Conservation (phyloP, 2,888 invertebrate species). For the Vannuccia rotundouncinata region DNA sequence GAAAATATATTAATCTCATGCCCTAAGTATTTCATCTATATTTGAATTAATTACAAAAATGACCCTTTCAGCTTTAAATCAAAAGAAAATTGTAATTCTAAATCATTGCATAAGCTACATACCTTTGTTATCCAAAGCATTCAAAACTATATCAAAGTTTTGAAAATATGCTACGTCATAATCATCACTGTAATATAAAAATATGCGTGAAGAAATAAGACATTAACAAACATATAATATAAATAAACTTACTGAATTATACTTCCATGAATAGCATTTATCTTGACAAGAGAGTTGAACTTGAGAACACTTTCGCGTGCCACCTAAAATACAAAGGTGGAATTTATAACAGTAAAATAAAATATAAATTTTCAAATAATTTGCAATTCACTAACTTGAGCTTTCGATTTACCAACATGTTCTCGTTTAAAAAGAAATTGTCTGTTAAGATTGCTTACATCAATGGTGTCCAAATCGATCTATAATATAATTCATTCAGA, state of each 20-base stretch:
- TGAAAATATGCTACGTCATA: constrained; percentile 86
- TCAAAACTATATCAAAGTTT: constrained; percentile 81
- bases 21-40: too few relatives aligned
- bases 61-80: too few relatives aligned
- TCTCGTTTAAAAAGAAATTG: constrained; percentile 97
- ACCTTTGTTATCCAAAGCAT: constrained; percentile 85
- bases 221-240: constrained; percentile 7
- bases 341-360: not conserved
- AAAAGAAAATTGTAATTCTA: too few relatives aligned
- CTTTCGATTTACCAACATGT: constrained; percentile 95
- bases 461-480: constrained; percentile 99
- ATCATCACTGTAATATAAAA: constrained; percentile 65
- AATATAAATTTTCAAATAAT: constrained; percentile 28
- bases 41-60: too few relatives aligned
- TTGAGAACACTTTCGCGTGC: constrained; percentile 78
- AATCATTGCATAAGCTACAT: constrained; percentile 28
- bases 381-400: constrained; percentile 57
- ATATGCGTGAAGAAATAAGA: constrained; percentile 48
- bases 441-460: constrained; percentile 94
- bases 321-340: constrained; percentile 59
- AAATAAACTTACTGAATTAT: constrained; percentile 62
- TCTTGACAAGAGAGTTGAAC: constrained; percentile 80
- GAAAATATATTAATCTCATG: too few relatives aligned
- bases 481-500: too few relatives aligned
- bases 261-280: constrained; percentile 83